These are phyloP conservation scores for Leuciscus waleckii DNA, from an alignment of 2,797 vertebrate genomes.

Conservation along the genomic window DNA sequence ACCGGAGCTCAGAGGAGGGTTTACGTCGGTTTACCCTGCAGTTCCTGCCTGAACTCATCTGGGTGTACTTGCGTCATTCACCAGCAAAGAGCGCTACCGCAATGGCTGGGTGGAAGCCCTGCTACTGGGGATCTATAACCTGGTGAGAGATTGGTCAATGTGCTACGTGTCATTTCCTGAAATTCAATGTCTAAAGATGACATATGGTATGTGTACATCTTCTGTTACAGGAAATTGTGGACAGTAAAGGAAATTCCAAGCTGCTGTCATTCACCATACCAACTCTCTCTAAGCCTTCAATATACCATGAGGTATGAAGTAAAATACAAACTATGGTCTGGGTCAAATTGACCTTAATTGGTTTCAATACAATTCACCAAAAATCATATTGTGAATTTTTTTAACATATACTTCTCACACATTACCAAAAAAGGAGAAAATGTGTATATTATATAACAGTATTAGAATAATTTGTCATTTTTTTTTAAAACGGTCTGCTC, in stretches of 20 bases:
- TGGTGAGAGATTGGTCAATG: conserved; percentile 81
- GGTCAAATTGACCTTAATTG: background rate
- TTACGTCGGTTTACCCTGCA: conserved; percentile 96
- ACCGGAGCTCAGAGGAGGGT: conserved; percentile 92
- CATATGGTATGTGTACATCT: background rate
- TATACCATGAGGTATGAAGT: conserved; percentile 95
- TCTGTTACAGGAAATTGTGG: conserved; percentile 91
- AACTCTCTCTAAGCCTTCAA: conserved; percentile 95
- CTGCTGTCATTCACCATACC: conserved; percentile 97
- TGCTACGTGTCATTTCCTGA: background rate
- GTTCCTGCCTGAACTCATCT: conserved; percentile 95
- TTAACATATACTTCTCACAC: background rate
- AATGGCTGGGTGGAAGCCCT: conserved; percentile 97
- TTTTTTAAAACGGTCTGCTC: background rate
- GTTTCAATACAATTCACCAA: background rate
- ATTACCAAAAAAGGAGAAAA: background rate
- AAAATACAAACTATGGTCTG: background rate
- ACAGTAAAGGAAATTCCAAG: conserved; percentile 98
- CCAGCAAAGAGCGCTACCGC: conserved; percentile 94
- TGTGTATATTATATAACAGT: background rate
- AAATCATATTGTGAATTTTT: background rate
- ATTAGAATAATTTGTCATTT: background rate
- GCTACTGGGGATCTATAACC: conserved; percentile 96
- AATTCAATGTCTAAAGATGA: background rate
- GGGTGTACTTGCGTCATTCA: conserved; percentile 92